phyloP scores from a whole-genome alignment of 2,113 vertebrate genomes.

The Morone chrysops region DNA sequence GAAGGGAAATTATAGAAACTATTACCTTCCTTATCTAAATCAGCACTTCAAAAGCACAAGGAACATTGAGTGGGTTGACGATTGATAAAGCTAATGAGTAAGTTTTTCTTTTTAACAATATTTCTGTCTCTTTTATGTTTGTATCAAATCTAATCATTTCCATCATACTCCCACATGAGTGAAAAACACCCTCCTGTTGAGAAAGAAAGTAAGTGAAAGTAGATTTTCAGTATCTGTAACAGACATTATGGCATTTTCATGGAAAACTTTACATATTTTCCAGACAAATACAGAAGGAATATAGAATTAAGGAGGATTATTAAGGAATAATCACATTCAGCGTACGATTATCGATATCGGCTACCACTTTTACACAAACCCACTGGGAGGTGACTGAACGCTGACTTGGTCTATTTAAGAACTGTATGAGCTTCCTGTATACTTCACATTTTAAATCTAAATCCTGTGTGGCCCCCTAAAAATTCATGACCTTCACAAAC shows the following conservation, averaged over 20 bases:
- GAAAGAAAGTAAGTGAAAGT: not conserved
- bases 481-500: not conserved
- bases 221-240: not conserved
- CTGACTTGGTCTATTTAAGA: not conserved
- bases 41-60: not conserved
- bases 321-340: not conserved
- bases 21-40: too few species aligned
- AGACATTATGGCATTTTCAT: not conserved
- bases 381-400: not conserved
- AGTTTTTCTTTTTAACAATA: not conserved
- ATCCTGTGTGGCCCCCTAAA: not conserved
- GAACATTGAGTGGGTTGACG: not conserved
- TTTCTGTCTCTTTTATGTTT: not conserved
- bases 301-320: too few species aligned
- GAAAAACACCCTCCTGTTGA: conserved; percentile 1
- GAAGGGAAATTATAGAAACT: not conserved
- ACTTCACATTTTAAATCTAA: not conserved
- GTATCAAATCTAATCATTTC: conserved; percentile 18
- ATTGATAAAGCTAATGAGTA: conserved; percentile 4
- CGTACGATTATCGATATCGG: not conserved
- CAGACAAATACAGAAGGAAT: not conserved
- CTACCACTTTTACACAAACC: not conserved
- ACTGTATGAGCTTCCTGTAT: not conserved
- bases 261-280: not conserved
- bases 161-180: not conserved